Evolutionary conservation across 2,797 vertebrate genomes (phyloP).

Genomic region (Melopsittacus undulatus): DNA sequence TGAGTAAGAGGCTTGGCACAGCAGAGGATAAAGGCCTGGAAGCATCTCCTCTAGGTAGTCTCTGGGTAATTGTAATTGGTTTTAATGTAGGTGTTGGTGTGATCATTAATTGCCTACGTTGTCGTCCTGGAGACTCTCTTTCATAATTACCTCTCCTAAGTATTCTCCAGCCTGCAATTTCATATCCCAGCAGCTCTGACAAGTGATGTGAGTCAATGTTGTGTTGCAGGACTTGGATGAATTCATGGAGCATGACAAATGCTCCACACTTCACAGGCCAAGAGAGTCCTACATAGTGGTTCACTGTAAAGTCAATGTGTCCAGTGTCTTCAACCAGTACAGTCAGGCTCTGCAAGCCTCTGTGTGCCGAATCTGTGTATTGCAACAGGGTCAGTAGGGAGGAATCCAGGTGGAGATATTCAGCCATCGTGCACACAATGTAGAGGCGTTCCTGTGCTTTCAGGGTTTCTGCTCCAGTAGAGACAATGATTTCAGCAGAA

Average conservation of each 20-base stretch:
- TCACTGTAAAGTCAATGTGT: rapidly evolving
- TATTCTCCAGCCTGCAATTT: conserved; percentile 65
- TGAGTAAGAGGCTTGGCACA: not conserved
- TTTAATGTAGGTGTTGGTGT: conserved; percentile 38
- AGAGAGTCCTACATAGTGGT: not conserved
- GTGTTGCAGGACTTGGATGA: conserved; percentile 37
- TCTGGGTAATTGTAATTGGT: not conserved
- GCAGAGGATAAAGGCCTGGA: not conserved
- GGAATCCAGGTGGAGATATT: conserved; percentile 34
- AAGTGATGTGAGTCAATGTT: not conserved
- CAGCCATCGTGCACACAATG: conserved; percentile 20
- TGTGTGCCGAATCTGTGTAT: not conserved
- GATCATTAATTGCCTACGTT: not conserved
- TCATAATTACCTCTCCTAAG: conserved; percentile 1
- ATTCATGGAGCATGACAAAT: not conserved
- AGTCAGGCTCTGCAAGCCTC: not conserved
- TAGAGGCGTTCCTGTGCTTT: not conserved
- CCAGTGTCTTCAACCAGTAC: not conserved
- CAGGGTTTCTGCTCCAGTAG: not conserved
- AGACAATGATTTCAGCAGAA: conserved; percentile 51
- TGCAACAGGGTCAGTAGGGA: conserved; percentile 36
- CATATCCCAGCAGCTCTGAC: conserved; percentile 37
- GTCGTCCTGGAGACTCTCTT: not conserved
- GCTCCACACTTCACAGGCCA: conserved; percentile 39
- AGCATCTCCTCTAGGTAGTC: not conserved